Percentiles rank a stretch among this genome's conserved stretches.
phyloP scores from a whole-genome alignment of 2,113 vertebrate genomes.

The Edolisoma coerulescens region DNA sequence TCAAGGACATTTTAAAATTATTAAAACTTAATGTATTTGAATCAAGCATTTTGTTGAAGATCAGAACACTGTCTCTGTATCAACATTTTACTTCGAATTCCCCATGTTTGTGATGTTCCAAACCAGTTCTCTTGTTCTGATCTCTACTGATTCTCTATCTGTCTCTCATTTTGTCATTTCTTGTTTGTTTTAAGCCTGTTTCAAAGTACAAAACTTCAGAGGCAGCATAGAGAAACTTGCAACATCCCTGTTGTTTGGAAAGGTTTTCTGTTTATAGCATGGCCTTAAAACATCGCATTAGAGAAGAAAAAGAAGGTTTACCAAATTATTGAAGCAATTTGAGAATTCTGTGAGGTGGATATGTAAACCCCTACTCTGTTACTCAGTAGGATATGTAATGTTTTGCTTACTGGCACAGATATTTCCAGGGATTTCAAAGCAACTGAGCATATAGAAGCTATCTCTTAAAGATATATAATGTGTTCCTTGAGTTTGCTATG shows the following conservation, averaged over 20 bases:
- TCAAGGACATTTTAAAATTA: background rate
- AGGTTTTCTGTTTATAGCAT: background rate
- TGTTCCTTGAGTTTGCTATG: background rate
- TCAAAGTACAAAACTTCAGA: background rate
- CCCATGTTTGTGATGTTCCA: background rate
- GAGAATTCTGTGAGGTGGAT: background rate
- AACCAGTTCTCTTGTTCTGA: background rate
- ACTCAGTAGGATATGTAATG: background rate
- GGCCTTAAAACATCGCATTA: background rate
- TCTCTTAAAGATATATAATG: background rate
- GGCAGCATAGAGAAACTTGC: background rate
- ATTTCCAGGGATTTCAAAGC: background rate
- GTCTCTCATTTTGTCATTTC: background rate
- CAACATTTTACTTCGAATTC: background rate
- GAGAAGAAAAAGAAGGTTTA: background rate
- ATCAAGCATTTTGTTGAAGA: background rate
- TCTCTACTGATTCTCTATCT: background rate
- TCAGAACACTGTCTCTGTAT: background rate
- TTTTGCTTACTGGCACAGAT: background rate
- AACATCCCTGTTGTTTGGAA: background rate
- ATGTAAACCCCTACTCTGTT: background rate
- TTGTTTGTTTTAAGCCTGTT: background rate
- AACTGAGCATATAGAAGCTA: background rate
- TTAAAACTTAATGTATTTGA: background rate
- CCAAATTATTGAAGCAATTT: background rate